Percentiles rank a stretch among this genome's conserved stretches.
These are phyloP conservation scores for Linurgus olivaceus DNA, from an alignment of 2,797 vertebrate species.

Conservation along the genomic window DNA sequence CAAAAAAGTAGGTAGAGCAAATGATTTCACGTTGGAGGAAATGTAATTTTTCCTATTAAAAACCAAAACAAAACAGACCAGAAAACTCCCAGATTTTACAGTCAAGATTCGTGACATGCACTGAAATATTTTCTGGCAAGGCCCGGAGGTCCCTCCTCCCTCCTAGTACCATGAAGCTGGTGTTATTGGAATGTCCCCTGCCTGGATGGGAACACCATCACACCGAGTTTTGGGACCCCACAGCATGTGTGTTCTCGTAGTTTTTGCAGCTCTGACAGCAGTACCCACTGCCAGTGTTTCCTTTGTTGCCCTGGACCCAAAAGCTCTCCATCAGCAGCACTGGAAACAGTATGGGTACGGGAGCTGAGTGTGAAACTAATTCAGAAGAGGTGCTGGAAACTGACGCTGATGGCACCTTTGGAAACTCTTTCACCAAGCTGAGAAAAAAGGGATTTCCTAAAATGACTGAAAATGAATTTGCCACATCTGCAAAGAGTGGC, in stretches of 20 bases:
- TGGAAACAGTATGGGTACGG: background rate
- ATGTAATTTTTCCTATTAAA: constrained; percentile 15
- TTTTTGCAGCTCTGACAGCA: background rate
- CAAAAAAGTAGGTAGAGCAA: background rate
- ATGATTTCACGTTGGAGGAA: background rate
- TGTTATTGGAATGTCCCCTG: background rate
- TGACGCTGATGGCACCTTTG: background rate
- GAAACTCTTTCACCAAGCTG: background rate
- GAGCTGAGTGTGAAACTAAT: background rate
- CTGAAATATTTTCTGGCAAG: background rate
- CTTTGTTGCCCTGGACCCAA: background rate
- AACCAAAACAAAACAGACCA: background rate
- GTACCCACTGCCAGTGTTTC: background rate
- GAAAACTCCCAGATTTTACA: background rate
- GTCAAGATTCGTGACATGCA: background rate
- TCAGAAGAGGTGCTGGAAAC: constrained; percentile 14
- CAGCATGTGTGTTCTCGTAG: background rate
- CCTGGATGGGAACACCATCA: background rate
- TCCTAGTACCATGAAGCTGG: background rate
- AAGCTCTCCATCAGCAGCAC: background rate
- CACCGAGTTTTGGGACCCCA: background rate
- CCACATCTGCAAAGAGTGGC: background rate
- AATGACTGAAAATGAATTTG: constrained; percentile 14
- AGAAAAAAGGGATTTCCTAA: constrained; percentile 22
- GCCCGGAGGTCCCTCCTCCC: background rate